These are phyloP conservation scores for Diplodus puntazzo DNA, from an alignment of 2,797 vertebrate species.

Conservation along the genomic window DNA sequence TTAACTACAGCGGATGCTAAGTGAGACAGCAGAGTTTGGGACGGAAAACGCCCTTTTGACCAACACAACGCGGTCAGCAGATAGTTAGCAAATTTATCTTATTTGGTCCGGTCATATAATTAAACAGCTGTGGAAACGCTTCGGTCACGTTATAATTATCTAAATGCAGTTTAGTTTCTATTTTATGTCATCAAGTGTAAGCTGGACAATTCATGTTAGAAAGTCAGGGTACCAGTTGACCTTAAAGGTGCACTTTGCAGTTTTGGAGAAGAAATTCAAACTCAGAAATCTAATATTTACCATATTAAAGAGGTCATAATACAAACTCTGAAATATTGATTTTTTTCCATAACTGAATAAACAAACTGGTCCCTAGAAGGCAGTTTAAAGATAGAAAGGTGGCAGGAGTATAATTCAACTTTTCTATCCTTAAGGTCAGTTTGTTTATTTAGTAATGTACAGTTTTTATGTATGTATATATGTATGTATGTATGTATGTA, in stretches of 20 bases:
- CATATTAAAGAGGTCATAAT: too few relatives aligned
- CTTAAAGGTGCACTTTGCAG: too few relatives aligned
- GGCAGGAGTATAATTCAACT: too few relatives aligned
- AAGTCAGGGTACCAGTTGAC: constrained; percentile 1
- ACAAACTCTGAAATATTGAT: too few relatives aligned
- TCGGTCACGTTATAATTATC: constrained; percentile 35
- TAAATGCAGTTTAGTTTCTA: constrained; percentile 28
- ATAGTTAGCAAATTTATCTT: constrained; percentile 61
- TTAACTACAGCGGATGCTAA: constrained; percentile 65
- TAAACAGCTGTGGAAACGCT: constrained; percentile 54
- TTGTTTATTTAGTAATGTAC: too few relatives aligned
- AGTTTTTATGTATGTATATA: too few relatives aligned
- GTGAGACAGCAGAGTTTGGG: constrained; percentile 66
- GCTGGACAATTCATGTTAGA: background rate
- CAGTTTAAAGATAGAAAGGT: too few relatives aligned
- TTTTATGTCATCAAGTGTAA: constrained; percentile 21
- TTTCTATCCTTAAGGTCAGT: too few relatives aligned
- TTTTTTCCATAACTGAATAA: too few relatives aligned
- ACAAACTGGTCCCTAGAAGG: too few relatives aligned
- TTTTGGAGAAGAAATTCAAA: too few relatives aligned
- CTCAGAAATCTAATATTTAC: too few relatives aligned
- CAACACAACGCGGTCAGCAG: constrained; percentile 62
- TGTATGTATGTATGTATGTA: background rate
- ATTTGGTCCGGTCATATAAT: constrained; percentile 65
- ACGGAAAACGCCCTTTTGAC: constrained; percentile 70